Base-by-base conservation (phyloP, 2,888 invertebrate genomes). In the Calameuta idolon region DNA sequence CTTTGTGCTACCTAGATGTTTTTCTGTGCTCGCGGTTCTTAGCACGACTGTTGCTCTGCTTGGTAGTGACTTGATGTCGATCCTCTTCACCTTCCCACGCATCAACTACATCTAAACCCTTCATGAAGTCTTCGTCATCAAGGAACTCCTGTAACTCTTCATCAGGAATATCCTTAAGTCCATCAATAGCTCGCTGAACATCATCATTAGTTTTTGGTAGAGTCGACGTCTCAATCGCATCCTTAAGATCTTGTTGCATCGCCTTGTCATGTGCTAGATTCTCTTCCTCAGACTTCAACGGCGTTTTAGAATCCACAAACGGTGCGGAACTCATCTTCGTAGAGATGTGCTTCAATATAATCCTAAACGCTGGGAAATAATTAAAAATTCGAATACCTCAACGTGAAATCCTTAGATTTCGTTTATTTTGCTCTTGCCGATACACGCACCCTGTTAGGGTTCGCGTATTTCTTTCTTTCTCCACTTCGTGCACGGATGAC, bases 11-110 rank as follows among this genome's bases (percentile, higher is more conserved):
- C 82, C 82, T 81, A 81, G 82, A 79, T 23, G n/a, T 75, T 77
- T 78, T 73, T 76, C 76, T 76, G 68, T 34, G 30, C 71, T 80
- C 79, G 69, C 76, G 74, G 9, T 81, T 79, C 55, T 69, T 77
- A 71, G 34, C 71, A 34, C 75, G 76, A 31, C 78, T 77, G 55
- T 23, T 55, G 55, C 23, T 55, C 55, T 55, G 55, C 73, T 75
- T 75, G 33, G 73, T 35, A 69, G 30, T 33, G 34, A 69, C 75
- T 3, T 75, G 88, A 9, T 40, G 73, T 74, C 74, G 75, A 40
- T 79, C 89, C 74, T 90, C 89, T 3, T 90, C 90, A 1, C 90
- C 89, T 55, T 90, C 90, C 90, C 90, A 91, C 0, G 89, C 86
- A n/a, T 91, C 91, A 1, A 90, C 88, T 1, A 90, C 89, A 37